These are phyloP conservation scores for Cryptophagus acutangulus DNA, from an alignment of 2,888 invertebrate genomes.

Conservation along the genomic window DNA sequence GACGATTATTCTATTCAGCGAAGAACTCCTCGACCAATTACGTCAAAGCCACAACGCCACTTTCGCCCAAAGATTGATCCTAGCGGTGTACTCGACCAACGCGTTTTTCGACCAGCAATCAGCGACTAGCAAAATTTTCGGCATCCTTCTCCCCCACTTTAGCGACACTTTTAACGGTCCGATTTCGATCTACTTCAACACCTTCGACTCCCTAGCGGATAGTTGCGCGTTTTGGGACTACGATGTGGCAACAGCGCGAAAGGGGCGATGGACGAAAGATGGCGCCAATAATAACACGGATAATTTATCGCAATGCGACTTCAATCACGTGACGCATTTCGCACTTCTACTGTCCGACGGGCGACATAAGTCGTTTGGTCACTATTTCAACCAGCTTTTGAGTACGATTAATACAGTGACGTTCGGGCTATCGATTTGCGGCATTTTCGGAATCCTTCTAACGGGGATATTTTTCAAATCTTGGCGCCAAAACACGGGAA, in stretches of 20 bases:
- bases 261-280: slow-evolving; percentile 47
- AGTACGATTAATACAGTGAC: too few relatives aligned
- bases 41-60: too few relatives aligned
- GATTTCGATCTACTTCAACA: not conserved
- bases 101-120: too few relatives aligned
- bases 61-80: not conserved
- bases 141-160: slow-evolving; percentile 56
- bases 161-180: slow-evolving; percentile 1
- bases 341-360: slow-evolving; percentile 51
- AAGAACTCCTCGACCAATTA: not conserved
- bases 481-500: slow-evolving; percentile 52
- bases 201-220: not conserved
- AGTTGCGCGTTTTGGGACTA: not conserved
- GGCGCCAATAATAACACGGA: too few relatives aligned
- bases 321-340: slow-evolving; percentile 57
- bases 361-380: too few relatives aligned
- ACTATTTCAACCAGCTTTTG: too few relatives aligned
- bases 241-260: too few relatives aligned
- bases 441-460: slow-evolving; percentile 49
- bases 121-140: slow-evolving; percentile 49
- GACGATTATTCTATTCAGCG: not conserved
- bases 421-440: slow-evolving; percentile 51
- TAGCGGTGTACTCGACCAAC: too few relatives aligned
- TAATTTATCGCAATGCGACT: slow-evolving; percentile 51
- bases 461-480: slow-evolving; percentile 55